These are phyloP conservation scores for Anthoscopus minutus DNA, from an alignment of 2,113 vertebrate species.

Conservation along the genomic window DNA sequence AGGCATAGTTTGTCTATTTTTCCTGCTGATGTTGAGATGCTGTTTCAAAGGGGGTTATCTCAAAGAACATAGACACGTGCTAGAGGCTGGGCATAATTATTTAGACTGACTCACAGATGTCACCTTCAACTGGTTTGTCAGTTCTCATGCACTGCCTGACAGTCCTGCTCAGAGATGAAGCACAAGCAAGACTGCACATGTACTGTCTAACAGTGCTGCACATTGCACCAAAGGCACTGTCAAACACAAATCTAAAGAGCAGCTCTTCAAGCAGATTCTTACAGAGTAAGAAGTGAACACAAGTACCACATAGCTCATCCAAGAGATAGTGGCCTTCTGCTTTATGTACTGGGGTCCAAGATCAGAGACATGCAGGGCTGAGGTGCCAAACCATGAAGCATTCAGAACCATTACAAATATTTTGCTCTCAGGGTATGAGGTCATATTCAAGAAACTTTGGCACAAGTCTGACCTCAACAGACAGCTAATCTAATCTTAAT, in stretches of 20 bases:
- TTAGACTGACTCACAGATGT: slow-evolving; percentile 6
- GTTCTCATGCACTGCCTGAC: neutral
- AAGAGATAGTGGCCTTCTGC: neutral
- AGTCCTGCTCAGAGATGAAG: neutral
- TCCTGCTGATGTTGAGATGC: neutral
- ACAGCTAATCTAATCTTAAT: neutral
- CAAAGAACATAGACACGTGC: neutral
- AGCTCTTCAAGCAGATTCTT: neutral
- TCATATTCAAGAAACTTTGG: neutral
- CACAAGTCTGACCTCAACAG: neutral
- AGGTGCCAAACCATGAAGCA: neutral
- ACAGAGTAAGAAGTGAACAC: neutral
- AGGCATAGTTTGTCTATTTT: neutral
- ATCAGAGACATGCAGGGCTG: neutral
- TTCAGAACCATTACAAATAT: neutral
- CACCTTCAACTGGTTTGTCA: slow-evolving; percentile 32
- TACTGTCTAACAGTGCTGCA: neutral
- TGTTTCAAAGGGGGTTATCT: neutral
- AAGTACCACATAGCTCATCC: neutral
- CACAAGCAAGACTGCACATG: neutral
- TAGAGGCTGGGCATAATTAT: neutral
- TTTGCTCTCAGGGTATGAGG: neutral
- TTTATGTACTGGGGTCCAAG: neutral
- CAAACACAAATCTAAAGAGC: neutral
- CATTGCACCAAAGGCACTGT: neutral